phyloP scores from a whole-genome alignment of 2,888 invertebrate species.

The Drosophila putrida region DNA sequence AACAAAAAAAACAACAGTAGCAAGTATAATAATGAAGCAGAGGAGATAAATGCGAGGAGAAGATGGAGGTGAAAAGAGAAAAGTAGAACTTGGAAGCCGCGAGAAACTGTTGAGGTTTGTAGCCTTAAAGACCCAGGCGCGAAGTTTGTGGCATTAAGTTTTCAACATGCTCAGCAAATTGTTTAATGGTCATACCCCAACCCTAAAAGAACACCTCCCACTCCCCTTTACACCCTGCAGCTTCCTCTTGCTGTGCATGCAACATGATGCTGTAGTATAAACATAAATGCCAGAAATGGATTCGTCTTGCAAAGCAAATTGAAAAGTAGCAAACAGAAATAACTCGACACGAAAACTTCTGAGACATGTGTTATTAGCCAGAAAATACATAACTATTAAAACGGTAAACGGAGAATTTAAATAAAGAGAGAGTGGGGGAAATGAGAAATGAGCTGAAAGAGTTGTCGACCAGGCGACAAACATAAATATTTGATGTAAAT shows the following conservation, averaged over 20 bases:
- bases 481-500: constrained; percentile 63
- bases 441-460: constrained; percentile 1
- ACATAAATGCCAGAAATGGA: constrained; percentile 39
- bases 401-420: constrained; percentile 4
- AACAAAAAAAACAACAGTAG: constrained; percentile 1
- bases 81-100: constrained; percentile 30
- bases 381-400: constrained; percentile 50
- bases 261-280: constrained; percentile 27
- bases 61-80: neutral
- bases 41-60: neutral
- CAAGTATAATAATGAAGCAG: constrained; percentile 2
- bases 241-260: constrained; percentile 2
- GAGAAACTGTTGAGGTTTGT: constrained; percentile 30
- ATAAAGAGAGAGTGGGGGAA: no score
- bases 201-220: neutral
- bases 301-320: constrained; percentile 47
- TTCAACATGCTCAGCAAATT: constrained; percentile 67
- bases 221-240: neutral
- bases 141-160: constrained; percentile 66
- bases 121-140: constrained; percentile 51
- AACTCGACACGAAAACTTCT: constrained; percentile 48
- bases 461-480: constrained; percentile 21
- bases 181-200: constrained; percentile 49
- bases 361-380: constrained; percentile 66
- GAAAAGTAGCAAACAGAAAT: constrained; percentile 52